phyloP scores from a whole-genome alignment of 2,888 invertebrate species.

The Agriopis marginaria region DNA sequence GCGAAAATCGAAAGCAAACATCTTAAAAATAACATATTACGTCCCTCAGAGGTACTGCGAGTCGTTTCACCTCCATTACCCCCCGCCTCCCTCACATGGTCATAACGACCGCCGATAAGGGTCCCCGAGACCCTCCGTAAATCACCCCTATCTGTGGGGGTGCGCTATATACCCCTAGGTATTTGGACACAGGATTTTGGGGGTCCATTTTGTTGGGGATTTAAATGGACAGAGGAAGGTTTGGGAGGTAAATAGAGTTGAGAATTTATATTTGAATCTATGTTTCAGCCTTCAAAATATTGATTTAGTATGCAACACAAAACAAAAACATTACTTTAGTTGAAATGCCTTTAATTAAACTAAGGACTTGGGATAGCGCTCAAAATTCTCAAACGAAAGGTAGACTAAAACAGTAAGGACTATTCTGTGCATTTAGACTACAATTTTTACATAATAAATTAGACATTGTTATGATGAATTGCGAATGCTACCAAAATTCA shows the following conservation, averaged over 20 bases:
- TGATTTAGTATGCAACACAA: no score
- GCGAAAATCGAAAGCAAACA: slow-evolving; percentile 69
- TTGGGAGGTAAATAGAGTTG: slow-evolving; percentile 18
- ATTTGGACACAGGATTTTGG: slow-evolving; percentile 66
- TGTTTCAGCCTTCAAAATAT: not conserved
- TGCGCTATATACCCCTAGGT: slow-evolving; percentile 66
- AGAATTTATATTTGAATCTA: slow-evolving; percentile 19
- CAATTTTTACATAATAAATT: no score
- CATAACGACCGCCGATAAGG: slow-evolving; percentile 85
- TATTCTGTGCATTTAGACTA: no score
- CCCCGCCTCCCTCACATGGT: slow-evolving; percentile 83
- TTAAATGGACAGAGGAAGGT: slow-evolving; percentile 35
- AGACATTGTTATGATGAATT: no score
- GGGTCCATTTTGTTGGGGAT: slow-evolving; percentile 38
- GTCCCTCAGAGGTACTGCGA: slow-evolving; percentile 75
- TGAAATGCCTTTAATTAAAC: no score
- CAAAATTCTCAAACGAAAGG: no score
- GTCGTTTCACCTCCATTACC: slow-evolving; percentile 63
- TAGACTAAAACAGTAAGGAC: no score
- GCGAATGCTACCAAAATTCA: no score
- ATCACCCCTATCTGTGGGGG: slow-evolving; percentile 82
- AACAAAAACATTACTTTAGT: no score
- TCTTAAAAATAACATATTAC: slow-evolving; percentile 81
- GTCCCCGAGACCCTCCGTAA: slow-evolving; percentile 82
- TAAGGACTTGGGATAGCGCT: no score